A percentile compares a stretch with the other conserved stretches of the same genome.
phyloP scores from a whole-genome alignment of 2,113 vertebrate species.

The Xiphorhynchus elegans region DNA sequence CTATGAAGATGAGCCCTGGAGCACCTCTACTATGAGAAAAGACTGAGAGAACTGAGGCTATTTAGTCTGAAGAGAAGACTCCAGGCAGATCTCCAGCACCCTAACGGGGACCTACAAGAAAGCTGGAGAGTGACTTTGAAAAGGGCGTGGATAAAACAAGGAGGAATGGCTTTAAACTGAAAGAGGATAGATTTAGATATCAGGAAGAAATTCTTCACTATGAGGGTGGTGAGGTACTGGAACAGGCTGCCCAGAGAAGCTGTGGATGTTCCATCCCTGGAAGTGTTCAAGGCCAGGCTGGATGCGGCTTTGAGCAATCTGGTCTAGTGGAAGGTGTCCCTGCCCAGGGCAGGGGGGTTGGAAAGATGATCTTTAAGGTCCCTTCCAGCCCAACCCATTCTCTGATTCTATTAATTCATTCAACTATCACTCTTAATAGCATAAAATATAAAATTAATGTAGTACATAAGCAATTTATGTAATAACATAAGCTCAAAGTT shows the following conservation, averaged over 20 bases:
- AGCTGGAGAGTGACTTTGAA: background rate
- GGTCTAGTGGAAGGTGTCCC: background rate
- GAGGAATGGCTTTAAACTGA: background rate
- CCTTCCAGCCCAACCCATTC: background rate
- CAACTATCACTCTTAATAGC: background rate
- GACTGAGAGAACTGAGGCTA: background rate
- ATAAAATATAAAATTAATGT: background rate
- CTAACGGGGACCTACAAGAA: background rate
- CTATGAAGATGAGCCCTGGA: background rate
- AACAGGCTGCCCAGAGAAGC: background rate
- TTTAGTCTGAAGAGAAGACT: background rate
- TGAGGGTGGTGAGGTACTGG: background rate
- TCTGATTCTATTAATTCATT: background rate
- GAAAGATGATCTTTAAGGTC: background rate
- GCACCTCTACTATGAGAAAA: background rate
- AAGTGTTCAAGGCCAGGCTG: background rate
- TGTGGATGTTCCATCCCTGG: background rate
- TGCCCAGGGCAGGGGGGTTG: background rate
- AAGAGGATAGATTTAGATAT: background rate
- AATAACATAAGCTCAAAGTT: background rate
- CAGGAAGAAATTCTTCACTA: background rate
- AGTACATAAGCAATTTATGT: background rate
- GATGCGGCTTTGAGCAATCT: background rate
- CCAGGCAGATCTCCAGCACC: background rate
- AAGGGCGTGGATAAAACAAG: background rate